Evolutionary conservation across 64 coral and sea anemone species (phyloP).

Genomic region (Stylophora pistillata): DNA sequence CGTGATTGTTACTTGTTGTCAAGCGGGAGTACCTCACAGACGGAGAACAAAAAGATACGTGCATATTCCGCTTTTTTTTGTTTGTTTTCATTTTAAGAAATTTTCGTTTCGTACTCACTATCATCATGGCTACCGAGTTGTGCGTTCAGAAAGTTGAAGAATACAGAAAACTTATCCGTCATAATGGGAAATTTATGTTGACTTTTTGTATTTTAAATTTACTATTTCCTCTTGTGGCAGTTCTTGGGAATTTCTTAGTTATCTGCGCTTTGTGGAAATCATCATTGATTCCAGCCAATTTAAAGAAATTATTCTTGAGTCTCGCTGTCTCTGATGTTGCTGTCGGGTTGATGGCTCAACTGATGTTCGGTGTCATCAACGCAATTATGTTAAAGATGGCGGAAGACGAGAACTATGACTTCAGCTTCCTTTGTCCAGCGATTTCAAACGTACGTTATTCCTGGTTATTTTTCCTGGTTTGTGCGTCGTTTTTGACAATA

Average conservation of each 20-base stretch:
- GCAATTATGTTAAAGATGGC: not conserved
- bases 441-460: not conserved
- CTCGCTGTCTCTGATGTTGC: conserved; percentile 34
- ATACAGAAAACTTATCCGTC: not conserved
- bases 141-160: not conserved
- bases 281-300: not conserved
- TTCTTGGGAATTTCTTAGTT: not conserved
- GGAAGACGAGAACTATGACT: not conserved
- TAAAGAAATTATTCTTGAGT: not conserved
- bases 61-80: no score
- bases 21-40: no score
- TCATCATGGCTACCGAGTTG: not conserved
- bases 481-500: conserved; percentile 27
- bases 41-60: no score
- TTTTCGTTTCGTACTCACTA: not conserved
- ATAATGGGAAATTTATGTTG: not conserved
- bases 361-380: not conserved
- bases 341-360: not conserved
- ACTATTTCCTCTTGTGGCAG: not conserved
- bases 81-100: no score
- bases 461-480: not conserved
- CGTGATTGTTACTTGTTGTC: no score
- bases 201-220: not conserved
- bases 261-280: not conserved
- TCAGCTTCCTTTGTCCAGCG: not conserved